Conservation (phyloP, 2,888 invertebrate genomes). For the Tridacna crocea region DNA sequence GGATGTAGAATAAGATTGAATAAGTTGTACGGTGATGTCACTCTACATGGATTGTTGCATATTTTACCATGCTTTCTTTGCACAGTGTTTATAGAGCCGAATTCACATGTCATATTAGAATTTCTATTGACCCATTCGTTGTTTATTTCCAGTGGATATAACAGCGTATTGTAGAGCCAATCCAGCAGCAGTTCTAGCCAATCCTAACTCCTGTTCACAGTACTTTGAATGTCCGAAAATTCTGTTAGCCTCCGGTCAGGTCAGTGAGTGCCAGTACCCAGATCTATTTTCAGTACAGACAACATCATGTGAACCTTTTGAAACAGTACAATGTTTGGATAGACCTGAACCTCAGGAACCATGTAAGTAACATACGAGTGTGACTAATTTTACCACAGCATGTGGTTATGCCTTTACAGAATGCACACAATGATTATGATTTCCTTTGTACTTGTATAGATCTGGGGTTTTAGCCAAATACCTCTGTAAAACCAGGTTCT, state of each 20-base stretch:
- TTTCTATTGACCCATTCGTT: background rate
- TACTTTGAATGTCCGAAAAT: slow-evolving; percentile 60
- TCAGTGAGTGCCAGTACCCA: slow-evolving; percentile 55
- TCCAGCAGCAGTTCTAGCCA: slow-evolving; percentile 46
- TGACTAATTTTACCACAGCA: too few species aligned
- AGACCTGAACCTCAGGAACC: slow-evolving; percentile 62
- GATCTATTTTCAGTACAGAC: slow-evolving; percentile 50
- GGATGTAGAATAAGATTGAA: too few species aligned
- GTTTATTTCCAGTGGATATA: slow-evolving; percentile 58
- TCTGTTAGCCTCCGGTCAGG: background rate
- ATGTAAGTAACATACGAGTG: slow-evolving; percentile 58
- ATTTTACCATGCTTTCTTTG: too few species aligned
- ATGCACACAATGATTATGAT: too few species aligned
- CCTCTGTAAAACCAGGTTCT: too few species aligned
- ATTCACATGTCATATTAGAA: too few species aligned
- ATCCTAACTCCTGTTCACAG: slow-evolving; percentile 61
- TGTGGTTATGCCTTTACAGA: too few species aligned
- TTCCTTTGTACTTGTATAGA: too few species aligned
- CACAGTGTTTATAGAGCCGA: too few species aligned
- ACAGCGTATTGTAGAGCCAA: slow-evolving; percentile 52
- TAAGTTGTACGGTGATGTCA: too few species aligned
- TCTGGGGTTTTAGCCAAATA: too few species aligned
- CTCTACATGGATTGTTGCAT: too few species aligned
- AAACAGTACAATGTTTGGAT: slow-evolving; percentile 51
- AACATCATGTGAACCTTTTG: slow-evolving; percentile 47